A percentile compares a stretch with the other conserved stretches of the same genome.
Evolutionary conservation across 2,797 vertebrate species (phyloP).

Genomic region (Epinephelus malabaricus): DNA sequence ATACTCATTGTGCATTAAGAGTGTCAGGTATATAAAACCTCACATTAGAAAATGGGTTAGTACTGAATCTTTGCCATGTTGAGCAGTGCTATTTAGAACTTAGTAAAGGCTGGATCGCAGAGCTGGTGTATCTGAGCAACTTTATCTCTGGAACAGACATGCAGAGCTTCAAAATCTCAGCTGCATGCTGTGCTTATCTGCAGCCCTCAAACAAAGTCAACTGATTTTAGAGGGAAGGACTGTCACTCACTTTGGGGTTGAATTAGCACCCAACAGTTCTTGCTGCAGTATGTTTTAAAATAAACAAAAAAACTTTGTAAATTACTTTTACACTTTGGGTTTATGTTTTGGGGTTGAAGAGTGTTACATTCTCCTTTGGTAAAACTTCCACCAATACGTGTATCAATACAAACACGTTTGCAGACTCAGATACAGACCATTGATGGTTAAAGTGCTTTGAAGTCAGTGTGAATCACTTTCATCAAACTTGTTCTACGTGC

Average conservation of each 20-base stretch:
- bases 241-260: background rate
- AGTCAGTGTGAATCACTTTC: background rate
- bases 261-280: background rate
- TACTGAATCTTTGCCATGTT: background rate
- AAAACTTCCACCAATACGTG: background rate
- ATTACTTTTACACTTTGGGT: background rate
- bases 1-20: background rate
- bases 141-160: background rate
- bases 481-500: background rate
- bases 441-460: background rate
- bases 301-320: background rate
- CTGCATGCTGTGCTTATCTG: background rate
- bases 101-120: background rate
- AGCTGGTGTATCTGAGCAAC: background rate
- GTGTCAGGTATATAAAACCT: background rate
- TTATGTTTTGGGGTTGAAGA: background rate
- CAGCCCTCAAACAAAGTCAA: conserved; percentile 16
- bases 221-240: background rate
- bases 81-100: background rate
- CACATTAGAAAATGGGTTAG: background rate
- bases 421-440: background rate
- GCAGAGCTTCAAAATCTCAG: background rate
- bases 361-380: background rate
- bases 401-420: background rate
- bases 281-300: background rate